Base-by-base conservation (phyloP, 2,888 invertebrate genomes). In the Lissonota sp. region DNA sequence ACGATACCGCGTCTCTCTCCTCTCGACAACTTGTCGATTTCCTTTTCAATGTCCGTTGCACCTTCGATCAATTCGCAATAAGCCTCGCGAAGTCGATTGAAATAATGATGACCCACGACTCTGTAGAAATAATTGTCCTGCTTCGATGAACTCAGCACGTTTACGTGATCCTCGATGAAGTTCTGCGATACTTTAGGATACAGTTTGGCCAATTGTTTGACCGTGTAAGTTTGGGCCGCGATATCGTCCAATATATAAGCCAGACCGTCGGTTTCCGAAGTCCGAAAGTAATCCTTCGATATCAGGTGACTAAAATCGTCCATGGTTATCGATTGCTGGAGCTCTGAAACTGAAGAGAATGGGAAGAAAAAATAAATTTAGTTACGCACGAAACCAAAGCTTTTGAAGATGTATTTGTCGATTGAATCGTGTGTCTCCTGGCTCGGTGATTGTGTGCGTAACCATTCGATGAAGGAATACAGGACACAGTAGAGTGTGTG, bases 81-180 rank as follows among this genome's bases (percentile, higher is more conserved):
- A 1, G 55, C 14, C 26, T 55, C 55, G 6, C 55, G 14, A 26
- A 55, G 14, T 55, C 55, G 14, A 55, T 55, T 55, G 55, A 55
- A 55, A 26, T 16, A 55, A 26, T 55, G 55, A 55, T 55, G 55
- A 8, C 55, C 55, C 26, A 55, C 26, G 8, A 55, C 55, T 8
- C 55, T 14, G 26, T 55, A 55, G 55, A 55, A 55, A 55, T 55
- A 55, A 55, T 55, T 55, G 14, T 55, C 55, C 55, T 55, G 55
- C 6, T 55, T 55, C 16, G 14, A 55, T 7, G 55, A 55, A 8
- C 14, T 55, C 8, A 55, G 55, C 6, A 55, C 55, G 4, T 55
- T 55, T 14, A 14, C 55, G 10, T 55, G 55, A 14, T 55, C 55
- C 7, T 55, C 55, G 14, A 55, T 55, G 14, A 55, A 55, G 7